Base-by-base conservation (phyloP, 2,113 vertebrate species). In the Pseudopipra pipra region DNA sequence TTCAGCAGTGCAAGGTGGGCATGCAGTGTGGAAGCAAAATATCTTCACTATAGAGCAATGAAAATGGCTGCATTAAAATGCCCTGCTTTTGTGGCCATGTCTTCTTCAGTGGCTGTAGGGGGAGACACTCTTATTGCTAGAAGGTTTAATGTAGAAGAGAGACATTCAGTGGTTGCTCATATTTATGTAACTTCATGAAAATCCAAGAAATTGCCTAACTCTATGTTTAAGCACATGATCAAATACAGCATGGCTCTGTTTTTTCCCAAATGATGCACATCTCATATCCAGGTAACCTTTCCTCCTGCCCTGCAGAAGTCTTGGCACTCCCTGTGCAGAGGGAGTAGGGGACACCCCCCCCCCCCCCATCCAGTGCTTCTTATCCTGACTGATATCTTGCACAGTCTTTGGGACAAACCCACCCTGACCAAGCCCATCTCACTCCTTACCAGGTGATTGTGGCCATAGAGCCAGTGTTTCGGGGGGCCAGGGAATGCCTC, bases 401-500 rank as follows among this genome's bases (percentile, higher is more conserved):
- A 47, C 27, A 17, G 6, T 0, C 47, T 4, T 16, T 41, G 30
- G 24, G 28, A 76, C 37, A 89, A 84, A 35, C 52, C 58, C 87
- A 61, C 43, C 63, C 44, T 3, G 22, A 3, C 2, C 31, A 41
- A 73, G 27, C 73, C 73, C 66, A 85, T 11, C 15, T 84, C 35
- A 43, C 56, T 84, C n/a, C 95, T 96, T 98, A 98, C 98, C 97
- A 97, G 89, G n/a, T 85, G 93, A 25, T 96, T 90, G 75, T 98
- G 97, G 12, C 98, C 98, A 22, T 98, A 97, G 8, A 98, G 83
- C 97, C 97, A 98, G 83, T 98, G 98, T n/a, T 51, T 91, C 0
- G 97, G 97, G 25, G 98, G 98, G 24, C 97, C 98, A 5, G 98
- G 98, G 65, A 99, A 99, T 27, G 89, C 41, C 49, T 97, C 94